These are phyloP conservation scores for Acestrorhynchus altus DNA, from an alignment of 2,797 vertebrate species.

Conservation along the genomic window DNA sequence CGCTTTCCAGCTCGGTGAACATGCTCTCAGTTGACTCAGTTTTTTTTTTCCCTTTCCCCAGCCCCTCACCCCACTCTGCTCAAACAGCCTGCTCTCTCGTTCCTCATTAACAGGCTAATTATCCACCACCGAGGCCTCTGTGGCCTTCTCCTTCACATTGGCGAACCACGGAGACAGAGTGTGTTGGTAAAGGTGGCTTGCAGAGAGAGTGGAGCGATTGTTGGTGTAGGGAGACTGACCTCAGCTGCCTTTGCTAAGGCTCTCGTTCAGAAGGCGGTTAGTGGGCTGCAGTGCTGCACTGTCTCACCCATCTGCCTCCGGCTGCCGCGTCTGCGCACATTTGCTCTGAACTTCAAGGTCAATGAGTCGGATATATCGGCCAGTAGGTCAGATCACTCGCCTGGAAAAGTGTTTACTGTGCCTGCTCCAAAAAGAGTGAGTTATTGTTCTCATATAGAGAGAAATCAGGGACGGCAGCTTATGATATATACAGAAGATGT, in stretches of 20 bases:
- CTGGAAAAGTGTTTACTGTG: neutral
- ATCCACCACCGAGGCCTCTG: neutral
- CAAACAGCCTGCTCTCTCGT: neutral
- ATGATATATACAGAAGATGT: no score
- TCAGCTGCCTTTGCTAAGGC: neutral
- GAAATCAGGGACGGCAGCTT: neutral
- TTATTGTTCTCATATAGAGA: neutral
- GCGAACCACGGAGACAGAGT: no score
- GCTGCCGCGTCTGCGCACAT: neutral
- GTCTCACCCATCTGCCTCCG: neutral
- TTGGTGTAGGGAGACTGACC: neutral
- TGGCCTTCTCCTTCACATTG: neutral
- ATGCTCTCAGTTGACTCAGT: neutral
- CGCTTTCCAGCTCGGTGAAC: neutral
- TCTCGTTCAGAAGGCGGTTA: neutral
- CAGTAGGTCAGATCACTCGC: conserved; percentile 11
- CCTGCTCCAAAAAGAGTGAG: neutral
- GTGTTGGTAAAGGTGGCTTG: no score
- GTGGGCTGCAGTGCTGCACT: conserved; percentile 4
- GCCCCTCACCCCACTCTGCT: neutral
- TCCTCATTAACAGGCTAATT: conserved; percentile 21
- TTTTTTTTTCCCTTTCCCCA: neutral
- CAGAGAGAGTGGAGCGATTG: no score
- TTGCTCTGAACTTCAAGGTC: neutral
- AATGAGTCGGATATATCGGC: neutral